A percentile compares a stretch with the other conserved stretches of the same genome.
phyloP scores from a whole-genome alignment of 2,113 vertebrate genomes.

The Sprattus sprattus region DNA sequence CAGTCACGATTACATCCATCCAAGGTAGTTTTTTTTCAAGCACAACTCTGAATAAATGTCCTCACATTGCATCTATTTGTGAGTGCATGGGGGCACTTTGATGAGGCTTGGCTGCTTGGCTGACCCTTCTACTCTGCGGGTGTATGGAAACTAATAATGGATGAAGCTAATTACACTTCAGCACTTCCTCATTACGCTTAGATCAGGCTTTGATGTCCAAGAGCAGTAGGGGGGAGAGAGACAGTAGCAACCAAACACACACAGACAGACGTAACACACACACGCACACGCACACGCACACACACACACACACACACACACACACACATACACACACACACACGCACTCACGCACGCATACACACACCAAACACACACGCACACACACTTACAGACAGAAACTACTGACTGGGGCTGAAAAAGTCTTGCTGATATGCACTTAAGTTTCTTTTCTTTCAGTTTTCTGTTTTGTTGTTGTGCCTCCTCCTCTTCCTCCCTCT shows the following conservation, averaged over 20 bases:
- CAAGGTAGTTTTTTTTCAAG: neutral
- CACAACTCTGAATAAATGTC: neutral
- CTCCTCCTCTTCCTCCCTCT: neutral
- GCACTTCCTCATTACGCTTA: neutral
- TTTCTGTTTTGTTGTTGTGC: neutral
- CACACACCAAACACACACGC: no score
- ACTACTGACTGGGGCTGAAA: neutral
- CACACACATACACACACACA: no score
- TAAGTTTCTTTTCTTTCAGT: neutral
- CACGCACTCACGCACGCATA: no score
- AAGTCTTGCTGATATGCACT: neutral
- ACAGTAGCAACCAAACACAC: neutral
- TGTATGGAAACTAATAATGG: neutral
- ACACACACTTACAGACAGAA: slow-evolving; percentile 45
- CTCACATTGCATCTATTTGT: neutral
- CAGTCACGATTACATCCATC: neutral
- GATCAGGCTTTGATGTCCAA: neutral
- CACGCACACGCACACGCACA: slow-evolving; percentile 43
- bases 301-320: no score
- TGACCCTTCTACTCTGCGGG: neutral
- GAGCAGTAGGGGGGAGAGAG: slow-evolving; percentile 19
- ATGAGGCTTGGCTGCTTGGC: neutral
- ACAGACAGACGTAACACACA: neutral
- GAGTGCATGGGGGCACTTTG: neutral
- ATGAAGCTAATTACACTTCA: slow-evolving; percentile 14